These are phyloP conservation scores for Ornithoptera priamus DNA, from an alignment of 2,888 invertebrate species.

Conservation along the genomic window DNA sequence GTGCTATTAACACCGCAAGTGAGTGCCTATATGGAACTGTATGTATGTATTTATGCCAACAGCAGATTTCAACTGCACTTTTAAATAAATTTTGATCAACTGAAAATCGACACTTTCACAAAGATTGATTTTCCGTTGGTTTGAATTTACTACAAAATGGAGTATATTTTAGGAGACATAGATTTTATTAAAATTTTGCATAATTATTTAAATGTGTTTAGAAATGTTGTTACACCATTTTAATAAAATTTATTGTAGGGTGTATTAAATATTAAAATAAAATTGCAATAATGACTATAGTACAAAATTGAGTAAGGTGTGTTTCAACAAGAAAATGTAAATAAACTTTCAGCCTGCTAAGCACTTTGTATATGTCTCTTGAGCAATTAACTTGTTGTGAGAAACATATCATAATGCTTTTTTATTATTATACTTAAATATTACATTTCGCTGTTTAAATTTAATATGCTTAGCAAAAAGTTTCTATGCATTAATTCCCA, in stretches of 20 bases:
- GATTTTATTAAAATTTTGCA: not conserved
- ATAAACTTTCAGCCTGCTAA: slow-evolving; percentile 7
- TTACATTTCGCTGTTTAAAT: not conserved
- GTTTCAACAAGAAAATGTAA: slow-evolving; percentile 3
- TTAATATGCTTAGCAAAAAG: not conserved
- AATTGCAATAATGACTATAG: slow-evolving; percentile 5
- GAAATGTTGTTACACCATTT: slow-evolving; percentile 1
- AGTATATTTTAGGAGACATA: slow-evolving; percentile 1
- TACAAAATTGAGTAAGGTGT: not conserved
- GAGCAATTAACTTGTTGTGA: slow-evolving; percentile 19
- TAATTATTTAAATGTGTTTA: slow-evolving; percentile 8
- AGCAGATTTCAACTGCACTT: slow-evolving; percentile 18
- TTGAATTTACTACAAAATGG: slow-evolving; percentile 7
- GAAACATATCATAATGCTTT: slow-evolving; percentile 27
- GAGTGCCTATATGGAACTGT: slow-evolving; percentile 1
- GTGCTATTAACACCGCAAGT: slow-evolving; percentile 55
- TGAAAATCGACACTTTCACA: slow-evolving; percentile 18
- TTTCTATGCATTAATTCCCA: not conserved
- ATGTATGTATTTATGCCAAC: not conserved
- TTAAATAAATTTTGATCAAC: slow-evolving; percentile 19
- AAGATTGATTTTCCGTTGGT: slow-evolving; percentile 22
- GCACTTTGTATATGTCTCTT: not conserved
- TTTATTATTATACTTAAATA: slow-evolving; percentile 10
- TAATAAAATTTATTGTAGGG: not conserved
- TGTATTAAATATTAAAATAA: not conserved